Percentiles rank a stretch among this genome's conserved stretches.
Conservation (phyloP, 2,113 vertebrate genomes). For the Cynopterus brachyotis region DNA sequence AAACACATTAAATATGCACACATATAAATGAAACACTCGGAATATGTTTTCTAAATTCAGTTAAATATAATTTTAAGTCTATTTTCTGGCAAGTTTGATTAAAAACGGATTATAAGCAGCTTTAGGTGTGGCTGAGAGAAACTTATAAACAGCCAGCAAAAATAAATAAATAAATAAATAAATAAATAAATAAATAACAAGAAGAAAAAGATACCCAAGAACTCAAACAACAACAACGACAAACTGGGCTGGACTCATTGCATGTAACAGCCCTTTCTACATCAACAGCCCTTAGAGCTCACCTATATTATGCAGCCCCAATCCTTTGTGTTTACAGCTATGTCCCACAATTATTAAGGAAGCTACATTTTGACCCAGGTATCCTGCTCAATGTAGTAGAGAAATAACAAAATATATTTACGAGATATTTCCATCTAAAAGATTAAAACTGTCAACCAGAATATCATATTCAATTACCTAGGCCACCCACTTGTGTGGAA, state of each 20-base stretch:
- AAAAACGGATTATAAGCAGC: not conserved
- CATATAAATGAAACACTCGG: not conserved
- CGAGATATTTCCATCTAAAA: not conserved
- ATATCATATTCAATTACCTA: not conserved
- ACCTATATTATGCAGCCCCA: not conserved
- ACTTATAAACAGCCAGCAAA: not conserved
- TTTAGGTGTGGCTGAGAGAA: not conserved
- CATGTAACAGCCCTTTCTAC: not conserved
- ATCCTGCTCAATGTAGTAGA: not conserved
- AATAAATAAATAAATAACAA: slow-evolving; percentile 16
- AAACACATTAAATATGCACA: not conserved
- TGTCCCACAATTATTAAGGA: not conserved
- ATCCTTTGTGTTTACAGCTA: not conserved
- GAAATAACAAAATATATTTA: not conserved
- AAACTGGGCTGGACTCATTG: not conserved
- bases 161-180: no score
- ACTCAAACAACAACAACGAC: not conserved
- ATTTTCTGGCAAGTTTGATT: not conserved
- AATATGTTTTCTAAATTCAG: not conserved
- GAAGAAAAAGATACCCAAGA: not conserved
- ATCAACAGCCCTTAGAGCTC: not conserved
- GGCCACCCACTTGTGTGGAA: not conserved
- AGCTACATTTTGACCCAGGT: not conserved
- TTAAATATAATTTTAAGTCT: slow-evolving; percentile 5
- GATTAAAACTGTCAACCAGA: not conserved